A percentile compares a stretch with the other conserved stretches of the same genome.
phyloP scores from a whole-genome alignment of 2,113 vertebrate species.

The Athene noctua region DNA sequence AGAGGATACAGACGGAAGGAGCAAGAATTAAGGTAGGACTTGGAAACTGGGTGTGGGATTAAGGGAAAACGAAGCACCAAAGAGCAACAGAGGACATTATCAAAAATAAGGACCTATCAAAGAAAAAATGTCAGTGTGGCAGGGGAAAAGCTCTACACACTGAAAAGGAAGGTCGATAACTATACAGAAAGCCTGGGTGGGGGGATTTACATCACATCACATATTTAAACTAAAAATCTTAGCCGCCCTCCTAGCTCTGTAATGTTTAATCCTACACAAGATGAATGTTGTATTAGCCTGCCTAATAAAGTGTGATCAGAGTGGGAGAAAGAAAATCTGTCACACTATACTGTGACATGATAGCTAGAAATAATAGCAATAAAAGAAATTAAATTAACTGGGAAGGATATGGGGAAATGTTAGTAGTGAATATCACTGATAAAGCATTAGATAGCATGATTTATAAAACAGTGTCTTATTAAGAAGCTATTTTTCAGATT shows the following conservation, averaged over 20 bases:
- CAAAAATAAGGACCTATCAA: not conserved
- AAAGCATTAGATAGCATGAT: not conserved
- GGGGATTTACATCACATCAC: not conserved
- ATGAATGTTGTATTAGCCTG: not conserved
- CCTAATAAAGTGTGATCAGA: not conserved
- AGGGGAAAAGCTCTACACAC: not conserved
- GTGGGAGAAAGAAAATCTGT: constrained; percentile 14
- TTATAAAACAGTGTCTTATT: not conserved
- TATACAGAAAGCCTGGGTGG: not conserved
- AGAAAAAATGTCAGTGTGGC: not conserved
- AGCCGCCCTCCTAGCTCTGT: not conserved
- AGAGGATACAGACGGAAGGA: constrained; percentile 61
- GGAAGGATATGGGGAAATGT: not conserved
- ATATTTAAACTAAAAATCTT: not conserved
- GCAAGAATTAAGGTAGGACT: constrained; percentile 59
- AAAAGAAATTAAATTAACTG: constrained; percentile 16
- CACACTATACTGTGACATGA: not conserved
- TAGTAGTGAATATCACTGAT: not conserved
- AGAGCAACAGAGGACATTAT: not conserved
- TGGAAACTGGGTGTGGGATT: constrained; percentile 47
- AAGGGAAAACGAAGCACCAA: constrained; percentile 26
- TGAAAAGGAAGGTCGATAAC: not conserved
- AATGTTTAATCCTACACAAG: not conserved
- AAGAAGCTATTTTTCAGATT: constrained; percentile 15
- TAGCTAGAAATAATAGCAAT: constrained; percentile 37